Percentiles rank a stretch among this genome's conserved stretches.
Evolutionary conservation across 2,888 invertebrate genomes (phyloP).

Genomic region (Amblyteles armatorius): DNA sequence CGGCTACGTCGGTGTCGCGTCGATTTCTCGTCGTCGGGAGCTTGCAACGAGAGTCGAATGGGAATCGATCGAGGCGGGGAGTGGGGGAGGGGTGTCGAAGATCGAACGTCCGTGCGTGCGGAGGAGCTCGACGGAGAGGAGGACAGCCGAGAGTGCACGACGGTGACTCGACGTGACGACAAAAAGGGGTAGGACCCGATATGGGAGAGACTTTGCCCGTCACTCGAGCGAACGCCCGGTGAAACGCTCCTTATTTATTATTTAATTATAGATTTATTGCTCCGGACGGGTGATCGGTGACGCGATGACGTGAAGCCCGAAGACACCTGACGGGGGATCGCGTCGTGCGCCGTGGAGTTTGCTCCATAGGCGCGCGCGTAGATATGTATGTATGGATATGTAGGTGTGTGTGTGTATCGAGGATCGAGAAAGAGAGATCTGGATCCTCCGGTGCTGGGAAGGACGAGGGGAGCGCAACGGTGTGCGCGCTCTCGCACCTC

Average conservation of each 20-base stretch:
- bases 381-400: not conserved
- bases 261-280: slow-evolving; percentile 82
- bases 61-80: not conserved
- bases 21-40: slow-evolving; percentile 32
- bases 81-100: slow-evolving; percentile 52
- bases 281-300: slow-evolving; percentile 67
- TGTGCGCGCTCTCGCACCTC: slow-evolving; percentile 62
- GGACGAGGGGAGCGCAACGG: slow-evolving; percentile 4
- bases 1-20: slow-evolving; percentile 14
- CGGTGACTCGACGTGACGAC: slow-evolving; percentile 69
- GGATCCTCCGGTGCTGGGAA: slow-evolving; percentile 42
- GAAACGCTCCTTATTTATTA: slow-evolving; percentile 79
- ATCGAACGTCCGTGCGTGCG: slow-evolving; percentile 48
- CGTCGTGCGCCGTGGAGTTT: slow-evolving; percentile 51
- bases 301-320: slow-evolving; percentile 68
- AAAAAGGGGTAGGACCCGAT: slow-evolving; percentile 81
- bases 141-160: slow-evolving; percentile 64
- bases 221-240: slow-evolving; percentile 66
- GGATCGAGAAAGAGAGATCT: slow-evolving; percentile 43
- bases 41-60: slow-evolving; percentile 33
- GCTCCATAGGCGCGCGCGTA: slow-evolving; percentile 36
- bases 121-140: slow-evolving; percentile 61
- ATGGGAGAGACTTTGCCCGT: slow-evolving; percentile 77
- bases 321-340: slow-evolving; percentile 70
- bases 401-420: slow-evolving; percentile 19